Conservation (phyloP, 1,140 invertebrate genomes). For the Pteromalus puparum region DNA sequence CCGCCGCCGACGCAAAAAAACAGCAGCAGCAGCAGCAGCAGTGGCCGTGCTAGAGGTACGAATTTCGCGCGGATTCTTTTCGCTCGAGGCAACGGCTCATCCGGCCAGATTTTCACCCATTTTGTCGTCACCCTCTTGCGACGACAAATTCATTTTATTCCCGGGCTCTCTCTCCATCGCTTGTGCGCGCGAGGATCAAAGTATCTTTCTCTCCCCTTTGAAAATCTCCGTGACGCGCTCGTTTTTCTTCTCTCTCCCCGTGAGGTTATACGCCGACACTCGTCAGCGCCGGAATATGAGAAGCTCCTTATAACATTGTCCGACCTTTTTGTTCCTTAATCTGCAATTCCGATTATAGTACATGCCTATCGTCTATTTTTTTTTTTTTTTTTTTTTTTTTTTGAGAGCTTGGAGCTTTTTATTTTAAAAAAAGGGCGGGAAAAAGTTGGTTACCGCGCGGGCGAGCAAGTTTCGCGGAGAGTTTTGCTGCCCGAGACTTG, state of each 20-base stretch:
- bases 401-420: background rate
- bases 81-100: background rate
- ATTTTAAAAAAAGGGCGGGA: background rate
- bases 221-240: background rate
- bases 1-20: background rate
- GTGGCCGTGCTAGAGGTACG: constrained; percentile 11
- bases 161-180: no score
- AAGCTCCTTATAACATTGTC: no score
- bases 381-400: no score
- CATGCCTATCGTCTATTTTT: no score
- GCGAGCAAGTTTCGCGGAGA: background rate
- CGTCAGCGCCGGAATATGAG: no score
- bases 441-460: background rate
- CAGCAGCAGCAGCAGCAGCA: no score
- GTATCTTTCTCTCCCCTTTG: no score
- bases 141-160: constrained; percentile 19
- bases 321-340: no score
- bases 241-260: background rate
- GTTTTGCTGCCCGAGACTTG: background rate
- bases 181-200: background rate
- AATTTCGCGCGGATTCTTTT: background rate
- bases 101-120: background rate
- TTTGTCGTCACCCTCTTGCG: background rate
- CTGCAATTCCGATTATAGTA: no score
- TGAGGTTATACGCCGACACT: no score